These are phyloP conservation scores for Dasypolia templi DNA, from an alignment of 2,888 invertebrate species.

Conservation along the genomic window DNA sequence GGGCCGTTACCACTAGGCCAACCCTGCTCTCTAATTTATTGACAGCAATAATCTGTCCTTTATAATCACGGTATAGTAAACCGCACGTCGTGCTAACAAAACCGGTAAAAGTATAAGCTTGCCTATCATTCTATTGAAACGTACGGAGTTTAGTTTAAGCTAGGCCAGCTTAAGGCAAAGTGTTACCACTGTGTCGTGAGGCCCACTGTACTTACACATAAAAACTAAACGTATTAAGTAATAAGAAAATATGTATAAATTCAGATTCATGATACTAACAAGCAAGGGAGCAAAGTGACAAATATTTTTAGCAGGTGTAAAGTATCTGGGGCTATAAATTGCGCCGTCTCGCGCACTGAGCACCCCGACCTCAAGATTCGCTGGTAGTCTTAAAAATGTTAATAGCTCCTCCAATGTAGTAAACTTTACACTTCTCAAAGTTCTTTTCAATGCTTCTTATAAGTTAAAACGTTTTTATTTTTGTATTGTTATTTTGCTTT, in stretches of 20 bases:
- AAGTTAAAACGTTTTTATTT: constrained; percentile 1
- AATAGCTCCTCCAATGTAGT: constrained; percentile 20
- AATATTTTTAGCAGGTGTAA: constrained; percentile 56
- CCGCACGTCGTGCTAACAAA: too few species aligned
- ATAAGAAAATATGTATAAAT: background rate
- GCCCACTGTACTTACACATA: too few species aligned
- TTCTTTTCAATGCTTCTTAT: background rate
- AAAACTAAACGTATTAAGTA: too few species aligned
- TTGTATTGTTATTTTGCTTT: background rate
- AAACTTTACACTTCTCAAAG: background rate
- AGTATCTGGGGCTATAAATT: constrained; percentile 64
- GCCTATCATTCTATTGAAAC: too few species aligned
- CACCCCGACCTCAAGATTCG: constrained; percentile 28
- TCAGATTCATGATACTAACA: background rate
- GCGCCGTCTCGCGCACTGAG: constrained; percentile 31
- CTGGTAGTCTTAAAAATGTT: constrained; percentile 22
- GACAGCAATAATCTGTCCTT: too few species aligned
- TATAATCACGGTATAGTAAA: too few species aligned
- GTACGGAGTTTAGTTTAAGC: too few species aligned
- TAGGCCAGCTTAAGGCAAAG: too few species aligned
- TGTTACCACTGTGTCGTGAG: too few species aligned
- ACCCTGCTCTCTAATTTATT: too few species aligned
- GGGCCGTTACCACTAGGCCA: too few species aligned
- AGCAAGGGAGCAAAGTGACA: constrained; percentile 9
- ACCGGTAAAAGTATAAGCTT: too few species aligned